phyloP scores from a whole-genome alignment of 2,113 vertebrate species.

The Epinephelus fuscoguttatus region DNA sequence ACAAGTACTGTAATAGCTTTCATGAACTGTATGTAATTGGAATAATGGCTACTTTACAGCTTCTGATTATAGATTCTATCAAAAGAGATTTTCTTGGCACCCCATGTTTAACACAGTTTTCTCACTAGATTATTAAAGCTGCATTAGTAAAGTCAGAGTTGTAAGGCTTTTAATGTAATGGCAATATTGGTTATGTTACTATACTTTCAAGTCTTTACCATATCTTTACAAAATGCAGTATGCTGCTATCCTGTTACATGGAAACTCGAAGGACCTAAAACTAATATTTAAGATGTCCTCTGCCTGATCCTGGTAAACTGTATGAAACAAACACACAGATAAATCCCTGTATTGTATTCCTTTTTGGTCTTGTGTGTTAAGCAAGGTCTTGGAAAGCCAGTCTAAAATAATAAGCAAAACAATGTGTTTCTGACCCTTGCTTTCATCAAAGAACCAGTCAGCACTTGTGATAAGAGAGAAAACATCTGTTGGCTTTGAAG shows the following conservation, averaged over 20 bases:
- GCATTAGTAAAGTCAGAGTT: not conserved
- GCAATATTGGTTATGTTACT: not conserved
- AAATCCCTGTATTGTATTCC: constrained; percentile 4
- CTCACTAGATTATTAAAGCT: constrained; percentile 11
- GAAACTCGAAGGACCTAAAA: not conserved
- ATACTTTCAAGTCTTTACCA: not conserved
- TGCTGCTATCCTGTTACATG: not conserved
- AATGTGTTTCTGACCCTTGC: constrained; percentile 35
- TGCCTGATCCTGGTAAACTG: not conserved
- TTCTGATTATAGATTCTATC: not conserved
- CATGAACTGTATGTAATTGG: not conserved
- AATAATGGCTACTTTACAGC: not conserved
- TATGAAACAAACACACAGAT: not conserved
- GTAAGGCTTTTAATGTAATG: not conserved
- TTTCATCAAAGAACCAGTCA: constrained; percentile 40
- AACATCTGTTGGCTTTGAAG: constrained; percentile 38
- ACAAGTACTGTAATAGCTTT: not conserved
- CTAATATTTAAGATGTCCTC: not conserved
- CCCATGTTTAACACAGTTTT: not conserved
- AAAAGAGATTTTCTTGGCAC: not conserved
- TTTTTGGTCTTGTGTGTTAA: constrained; percentile 13
- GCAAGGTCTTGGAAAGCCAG: not conserved
- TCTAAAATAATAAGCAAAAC: constrained; percentile 30
- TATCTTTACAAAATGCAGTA: not conserved
- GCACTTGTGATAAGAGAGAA: constrained; percentile 39